phyloP scores from a whole-genome alignment of 2,113 vertebrate species.

The Chloroceryle aenea region DNA sequence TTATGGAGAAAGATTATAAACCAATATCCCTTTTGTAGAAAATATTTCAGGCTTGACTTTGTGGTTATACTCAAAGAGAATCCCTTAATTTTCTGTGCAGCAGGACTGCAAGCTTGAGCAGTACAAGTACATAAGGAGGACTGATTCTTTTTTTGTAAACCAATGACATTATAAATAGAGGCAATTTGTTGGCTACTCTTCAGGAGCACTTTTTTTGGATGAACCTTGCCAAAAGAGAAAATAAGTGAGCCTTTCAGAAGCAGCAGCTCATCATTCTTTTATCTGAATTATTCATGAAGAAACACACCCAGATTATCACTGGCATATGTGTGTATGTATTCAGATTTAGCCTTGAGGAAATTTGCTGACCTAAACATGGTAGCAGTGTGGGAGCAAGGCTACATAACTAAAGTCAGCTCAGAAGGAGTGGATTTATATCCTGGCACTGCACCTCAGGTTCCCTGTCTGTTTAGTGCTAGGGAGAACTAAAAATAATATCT shows the following conservation, averaged over 20 bases:
- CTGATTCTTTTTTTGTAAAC: neutral
- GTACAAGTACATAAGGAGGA: neutral
- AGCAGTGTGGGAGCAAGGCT: neutral
- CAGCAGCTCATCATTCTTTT: neutral
- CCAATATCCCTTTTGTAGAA: neutral
- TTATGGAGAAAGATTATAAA: neutral
- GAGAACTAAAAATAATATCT: slow-evolving; percentile 53
- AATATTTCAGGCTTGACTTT: neutral
- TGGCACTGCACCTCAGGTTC: slow-evolving; percentile 34
- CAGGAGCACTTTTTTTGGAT: neutral
- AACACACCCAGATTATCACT: neutral
- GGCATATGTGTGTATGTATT: neutral
- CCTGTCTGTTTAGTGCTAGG: neutral
- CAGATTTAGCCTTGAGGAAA: slow-evolving; percentile 29
- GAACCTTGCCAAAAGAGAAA: neutral
- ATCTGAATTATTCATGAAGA: slow-evolving; percentile 26
- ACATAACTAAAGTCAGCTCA: neutral
- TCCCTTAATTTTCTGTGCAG: neutral
- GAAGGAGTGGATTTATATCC: slow-evolving; percentile 55
- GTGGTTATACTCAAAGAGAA: neutral
- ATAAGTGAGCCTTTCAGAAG: slow-evolving; percentile 21
- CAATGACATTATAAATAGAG: neutral
- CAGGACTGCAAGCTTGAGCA: neutral
- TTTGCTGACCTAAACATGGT: slow-evolving; percentile 33
- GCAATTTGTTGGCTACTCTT: neutral